These are phyloP conservation scores for Odontocolon sp. DNA, from an alignment of 2,888 invertebrate species.

Conservation along the genomic window DNA sequence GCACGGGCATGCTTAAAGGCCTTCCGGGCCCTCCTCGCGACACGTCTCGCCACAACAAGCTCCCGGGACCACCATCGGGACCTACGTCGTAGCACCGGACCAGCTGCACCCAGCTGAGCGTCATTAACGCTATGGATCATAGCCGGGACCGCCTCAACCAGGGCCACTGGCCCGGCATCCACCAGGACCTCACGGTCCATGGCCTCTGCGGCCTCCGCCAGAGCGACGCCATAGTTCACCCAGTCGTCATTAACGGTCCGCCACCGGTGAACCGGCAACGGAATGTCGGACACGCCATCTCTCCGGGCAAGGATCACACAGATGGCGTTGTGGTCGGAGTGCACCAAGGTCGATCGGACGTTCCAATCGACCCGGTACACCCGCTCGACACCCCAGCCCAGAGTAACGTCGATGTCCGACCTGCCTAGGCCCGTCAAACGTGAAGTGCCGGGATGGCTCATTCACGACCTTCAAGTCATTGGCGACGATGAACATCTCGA, in stretches of 20 bases:
- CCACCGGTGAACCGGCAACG: neutral
- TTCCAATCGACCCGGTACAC: neutral
- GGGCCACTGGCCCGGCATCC: neutral
- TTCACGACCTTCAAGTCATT: slow-evolving; percentile 42
- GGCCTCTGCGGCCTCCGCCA: neutral
- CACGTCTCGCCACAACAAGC: neutral
- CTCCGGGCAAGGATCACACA: neutral
- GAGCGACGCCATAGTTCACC: neutral
- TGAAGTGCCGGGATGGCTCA: slow-evolving; percentile 26
- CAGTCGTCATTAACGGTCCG: neutral
- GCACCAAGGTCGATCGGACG: neutral
- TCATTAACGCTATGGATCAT: neutral
- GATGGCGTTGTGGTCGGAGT: slow-evolving; percentile 4
- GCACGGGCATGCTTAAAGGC: neutral
- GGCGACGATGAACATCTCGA: slow-evolving; percentile 38
- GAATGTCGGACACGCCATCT: neutral
- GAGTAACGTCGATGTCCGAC: slow-evolving; percentile 58
- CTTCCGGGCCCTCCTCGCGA: neutral
- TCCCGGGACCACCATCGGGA: neutral
- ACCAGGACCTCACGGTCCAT: neutral
- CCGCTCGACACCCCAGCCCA: slow-evolving; percentile 36
- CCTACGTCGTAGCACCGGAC: neutral
- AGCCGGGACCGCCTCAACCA: neutral
- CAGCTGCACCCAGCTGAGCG: neutral
- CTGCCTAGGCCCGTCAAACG: slow-evolving; percentile 46